Conservation (phyloP, 2,797 vertebrate species). For the Artibeus lituratus region DNA sequence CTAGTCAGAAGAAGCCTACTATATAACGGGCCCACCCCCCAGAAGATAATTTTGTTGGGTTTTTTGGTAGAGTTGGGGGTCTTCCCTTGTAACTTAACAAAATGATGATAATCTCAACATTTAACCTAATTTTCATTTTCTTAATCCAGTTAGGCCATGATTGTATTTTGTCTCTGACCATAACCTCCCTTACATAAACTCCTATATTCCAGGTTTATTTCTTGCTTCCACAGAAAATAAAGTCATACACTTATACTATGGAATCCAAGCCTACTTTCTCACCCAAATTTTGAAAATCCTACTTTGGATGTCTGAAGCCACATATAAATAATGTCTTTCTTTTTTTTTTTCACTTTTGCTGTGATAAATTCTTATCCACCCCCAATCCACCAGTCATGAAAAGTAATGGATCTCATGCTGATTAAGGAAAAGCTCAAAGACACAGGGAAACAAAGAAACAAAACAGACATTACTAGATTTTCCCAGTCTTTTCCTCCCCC, state of each 20-base stretch:
- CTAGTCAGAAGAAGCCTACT: too few relatives aligned
- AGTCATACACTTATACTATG: neutral
- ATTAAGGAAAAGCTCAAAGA: conserved; percentile 31
- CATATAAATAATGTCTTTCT: conserved; percentile 22
- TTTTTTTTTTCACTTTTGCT: conserved; percentile 14
- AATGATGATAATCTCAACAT: neutral
- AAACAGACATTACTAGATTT: neutral
- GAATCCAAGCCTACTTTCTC: neutral
- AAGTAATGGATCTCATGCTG: neutral
- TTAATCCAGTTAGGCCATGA: neutral
- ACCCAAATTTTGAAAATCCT: neutral
- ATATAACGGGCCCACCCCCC: too few relatives aligned
- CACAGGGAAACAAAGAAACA: neutral
- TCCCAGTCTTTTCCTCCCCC: neutral
- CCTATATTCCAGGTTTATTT: neutral
- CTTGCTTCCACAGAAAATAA: neutral
- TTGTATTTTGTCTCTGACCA: neutral
- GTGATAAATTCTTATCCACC: conserved; percentile 18
- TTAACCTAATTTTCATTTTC: neutral
- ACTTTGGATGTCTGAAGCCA: neutral
- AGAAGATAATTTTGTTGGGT: too few relatives aligned
- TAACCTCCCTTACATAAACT: neutral
- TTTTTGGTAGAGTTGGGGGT: too few relatives aligned
- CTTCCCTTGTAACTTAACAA: neutral
- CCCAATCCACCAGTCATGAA: neutral